phyloP scores from a whole-genome alignment of 2,113 vertebrate species.

The Myiopsitta monachus region DNA sequence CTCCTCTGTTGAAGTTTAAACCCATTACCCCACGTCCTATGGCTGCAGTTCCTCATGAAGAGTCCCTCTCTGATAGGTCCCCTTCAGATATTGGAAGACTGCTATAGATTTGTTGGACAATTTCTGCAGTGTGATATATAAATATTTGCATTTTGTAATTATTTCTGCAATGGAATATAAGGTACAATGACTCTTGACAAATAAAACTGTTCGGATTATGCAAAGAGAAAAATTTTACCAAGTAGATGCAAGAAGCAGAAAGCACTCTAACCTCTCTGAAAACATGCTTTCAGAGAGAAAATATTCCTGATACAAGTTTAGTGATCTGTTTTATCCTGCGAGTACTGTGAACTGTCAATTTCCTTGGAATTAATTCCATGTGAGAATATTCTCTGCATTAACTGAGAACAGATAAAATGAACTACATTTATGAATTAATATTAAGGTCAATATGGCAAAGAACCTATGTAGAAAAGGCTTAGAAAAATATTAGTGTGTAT shows the following conservation, averaged over 20 bases:
- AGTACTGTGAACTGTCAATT: background rate
- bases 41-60: background rate
- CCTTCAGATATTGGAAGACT: background rate
- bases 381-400: background rate
- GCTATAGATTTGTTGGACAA: background rate
- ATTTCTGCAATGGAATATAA: background rate
- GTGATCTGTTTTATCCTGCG: background rate
- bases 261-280: background rate
- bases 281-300: background rate
- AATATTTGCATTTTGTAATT: background rate
- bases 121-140: background rate
- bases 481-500: rapidly evolving
- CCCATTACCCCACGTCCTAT: background rate
- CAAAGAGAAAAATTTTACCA: background rate
- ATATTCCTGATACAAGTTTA: background rate
- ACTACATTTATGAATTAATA: background rate
- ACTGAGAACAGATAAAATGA: background rate
- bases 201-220: background rate
- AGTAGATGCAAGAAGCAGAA: background rate
- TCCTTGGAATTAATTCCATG: background rate
- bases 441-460: background rate
- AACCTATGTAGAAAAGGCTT: background rate
- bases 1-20: background rate
- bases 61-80: background rate
- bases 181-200: background rate